These are phyloP conservation scores for Agrochola litura DNA, from an alignment of 2,888 invertebrate species.

Conservation along the genomic window DNA sequence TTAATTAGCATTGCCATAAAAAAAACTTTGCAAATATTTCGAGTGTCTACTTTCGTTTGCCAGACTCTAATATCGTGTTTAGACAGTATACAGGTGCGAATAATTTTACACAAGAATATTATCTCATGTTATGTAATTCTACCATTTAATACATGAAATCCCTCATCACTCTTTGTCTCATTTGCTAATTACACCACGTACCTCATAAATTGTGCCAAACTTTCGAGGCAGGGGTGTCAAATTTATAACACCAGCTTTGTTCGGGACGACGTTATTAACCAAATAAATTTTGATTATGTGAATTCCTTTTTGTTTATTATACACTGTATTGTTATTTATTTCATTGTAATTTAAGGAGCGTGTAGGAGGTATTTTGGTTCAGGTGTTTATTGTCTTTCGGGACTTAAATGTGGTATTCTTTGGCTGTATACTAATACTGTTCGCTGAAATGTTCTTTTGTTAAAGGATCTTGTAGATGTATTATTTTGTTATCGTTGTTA, in stretches of 20 bases:
- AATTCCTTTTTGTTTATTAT: constrained; percentile 62
- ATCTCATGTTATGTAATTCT: constrained; percentile 21
- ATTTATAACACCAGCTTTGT: constrained; percentile 66
- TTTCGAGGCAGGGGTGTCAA: constrained; percentile 57
- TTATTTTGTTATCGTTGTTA: constrained; percentile 1
- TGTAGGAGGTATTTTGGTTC: constrained; percentile 41
- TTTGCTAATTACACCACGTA: constrained; percentile 58
- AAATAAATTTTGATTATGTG: constrained; percentile 71
- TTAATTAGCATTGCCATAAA: no score
- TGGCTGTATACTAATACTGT: neutral
- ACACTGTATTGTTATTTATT: constrained; percentile 39
- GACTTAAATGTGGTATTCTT: constrained; percentile 20
- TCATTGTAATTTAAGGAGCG: constrained; percentile 35
- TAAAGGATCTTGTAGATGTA: neutral
- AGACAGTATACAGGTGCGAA: neutral
- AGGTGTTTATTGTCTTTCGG: constrained; percentile 39
- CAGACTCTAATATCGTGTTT: neutral
- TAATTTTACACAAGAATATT: constrained; percentile 15
- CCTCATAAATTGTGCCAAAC: constrained; percentile 63
- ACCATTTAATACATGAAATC: constrained; percentile 17
- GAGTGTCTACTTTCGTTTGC: no score
- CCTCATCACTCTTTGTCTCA: constrained; percentile 48
- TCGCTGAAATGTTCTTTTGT: constrained; percentile 19
- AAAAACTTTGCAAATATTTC: no score
- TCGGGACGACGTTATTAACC: constrained; percentile 63